A percentile compares a stretch with the other conserved stretches of the same genome.
Conservation (phyloP, 2,113 vertebrate genomes). For the Mobula birostris region DNA sequence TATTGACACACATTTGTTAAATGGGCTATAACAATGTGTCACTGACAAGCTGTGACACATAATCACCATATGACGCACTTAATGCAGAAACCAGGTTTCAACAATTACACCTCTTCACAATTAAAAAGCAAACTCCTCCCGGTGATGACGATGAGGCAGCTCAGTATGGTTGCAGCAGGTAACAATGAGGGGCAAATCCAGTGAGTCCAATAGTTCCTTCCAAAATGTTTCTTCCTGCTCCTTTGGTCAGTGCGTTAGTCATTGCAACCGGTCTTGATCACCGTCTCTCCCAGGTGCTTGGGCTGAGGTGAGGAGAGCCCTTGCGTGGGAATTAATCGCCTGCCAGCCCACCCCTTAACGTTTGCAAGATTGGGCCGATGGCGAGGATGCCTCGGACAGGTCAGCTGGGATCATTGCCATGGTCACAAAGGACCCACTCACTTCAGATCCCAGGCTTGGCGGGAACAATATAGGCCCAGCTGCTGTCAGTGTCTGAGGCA, state of each 20-base stretch:
- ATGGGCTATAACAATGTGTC: background rate
- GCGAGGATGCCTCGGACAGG: no score
- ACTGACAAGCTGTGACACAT: slow-evolving; percentile 12
- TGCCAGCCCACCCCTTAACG: no score
- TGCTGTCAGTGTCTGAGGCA: background rate
- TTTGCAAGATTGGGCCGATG: background rate
- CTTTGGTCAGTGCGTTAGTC: background rate
- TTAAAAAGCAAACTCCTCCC: slow-evolving; percentile 3
- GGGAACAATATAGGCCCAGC: background rate
- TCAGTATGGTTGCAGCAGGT: background rate
- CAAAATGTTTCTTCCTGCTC: background rate
- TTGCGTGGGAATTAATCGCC: background rate
- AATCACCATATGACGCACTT: background rate
- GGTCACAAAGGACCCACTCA: background rate
- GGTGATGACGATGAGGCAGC: background rate
- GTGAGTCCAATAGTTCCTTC: background rate
- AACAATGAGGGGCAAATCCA: slow-evolving; percentile 1
- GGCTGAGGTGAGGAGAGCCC: background rate
- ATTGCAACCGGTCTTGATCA: background rate
- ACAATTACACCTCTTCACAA: slow-evolving; percentile 4
- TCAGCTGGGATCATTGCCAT: background rate
- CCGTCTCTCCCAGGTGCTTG: background rate
- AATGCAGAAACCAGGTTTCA: background rate
- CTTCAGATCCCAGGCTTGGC: background rate
- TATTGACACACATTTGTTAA: slow-evolving; percentile 1